Evolutionary conservation across 1,140 invertebrate genomes (phyloP).

Genomic region (Scaptomyza montana): DNA sequence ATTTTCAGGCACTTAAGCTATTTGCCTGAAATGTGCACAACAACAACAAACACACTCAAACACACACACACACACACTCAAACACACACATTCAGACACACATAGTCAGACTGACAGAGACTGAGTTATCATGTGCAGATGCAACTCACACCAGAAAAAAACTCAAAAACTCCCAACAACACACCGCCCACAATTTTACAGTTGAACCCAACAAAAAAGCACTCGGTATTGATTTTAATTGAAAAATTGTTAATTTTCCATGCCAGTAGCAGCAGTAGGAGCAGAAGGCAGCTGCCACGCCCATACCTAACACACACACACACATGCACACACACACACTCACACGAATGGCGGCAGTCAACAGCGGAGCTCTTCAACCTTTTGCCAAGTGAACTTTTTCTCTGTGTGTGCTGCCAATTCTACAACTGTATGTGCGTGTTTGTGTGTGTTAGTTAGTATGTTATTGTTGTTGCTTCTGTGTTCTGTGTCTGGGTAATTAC

Average conservation of each 20-base stretch:
- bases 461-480: constrained; percentile 25
- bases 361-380: constrained; percentile 26
- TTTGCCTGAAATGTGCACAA: constrained; percentile 72
- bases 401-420: constrained; percentile 67
- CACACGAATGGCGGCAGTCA: neutral
- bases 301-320: constrained; percentile 39
- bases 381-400: constrained; percentile 70
- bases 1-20: constrained; percentile 80
- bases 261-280: constrained; percentile 65
- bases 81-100: neutral
- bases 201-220: constrained; percentile 49
- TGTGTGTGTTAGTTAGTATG: constrained; percentile 21
- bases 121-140: constrained; percentile 29
- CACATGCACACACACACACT: constrained; percentile 34
- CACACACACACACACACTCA: constrained; percentile 34
- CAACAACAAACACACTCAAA: constrained; percentile 14
- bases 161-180: constrained; percentile 9
- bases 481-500: constrained; percentile 78
- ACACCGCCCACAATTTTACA: constrained; percentile 23
- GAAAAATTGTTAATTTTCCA: constrained; percentile 83
- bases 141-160: constrained; percentile 46
- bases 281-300: constrained; percentile 51
- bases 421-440: constrained; percentile 28
- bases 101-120: constrained; percentile 13
- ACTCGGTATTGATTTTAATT: constrained; percentile 82